Base-by-base conservation (phyloP, 2,888 invertebrate genomes). In the Melinaea marsaeus region DNA sequence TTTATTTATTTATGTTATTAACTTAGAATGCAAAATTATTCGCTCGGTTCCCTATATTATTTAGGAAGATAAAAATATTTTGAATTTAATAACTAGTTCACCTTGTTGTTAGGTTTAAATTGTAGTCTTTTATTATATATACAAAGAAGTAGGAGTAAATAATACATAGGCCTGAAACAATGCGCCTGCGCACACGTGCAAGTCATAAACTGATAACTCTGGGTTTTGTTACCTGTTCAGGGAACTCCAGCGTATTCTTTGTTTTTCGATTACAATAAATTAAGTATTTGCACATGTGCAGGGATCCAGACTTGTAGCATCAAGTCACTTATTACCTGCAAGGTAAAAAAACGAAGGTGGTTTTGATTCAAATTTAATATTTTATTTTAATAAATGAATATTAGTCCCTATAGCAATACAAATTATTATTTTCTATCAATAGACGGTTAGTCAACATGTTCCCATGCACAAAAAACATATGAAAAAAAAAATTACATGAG, bases 231-330 rank as follows among this genome's bases (percentile, higher is more conserved):
- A 81, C 78, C 80, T 80, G 79, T 85, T 86, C 83, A 65, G 32
- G 71, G 83, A 85, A 84, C 66, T 69, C 63, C 68, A 63, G 67
- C 69, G 68, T 69, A 71, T 57, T 61, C 63, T 77, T 84, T 84
- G 83, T 85, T 72, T 80, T 65, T 46, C 13, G n/a, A 57, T 55
- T 60, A 74, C 76, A 76, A 75, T 74, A 61, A 65, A 68, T 72
- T 79, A 76, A 82, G 80, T 74, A 78, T 75, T 81, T 74, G 75
- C 85, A 87, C 84, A 86, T 85, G 87, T 86, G 83, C 78, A 34
- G 32, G 32, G 9, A 22, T 11, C n/a, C 32, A 51, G 56, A 55
- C 74, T 76, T 67, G 71, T 74, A 76, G 32, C 22, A 32, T 51
- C 22, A 7, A 7, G n/a, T 22, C 22, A 22, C 22, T 1, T 22